phyloP scores from a whole-genome alignment of 2,888 invertebrate species.

The Plagodis dolabraria region DNA sequence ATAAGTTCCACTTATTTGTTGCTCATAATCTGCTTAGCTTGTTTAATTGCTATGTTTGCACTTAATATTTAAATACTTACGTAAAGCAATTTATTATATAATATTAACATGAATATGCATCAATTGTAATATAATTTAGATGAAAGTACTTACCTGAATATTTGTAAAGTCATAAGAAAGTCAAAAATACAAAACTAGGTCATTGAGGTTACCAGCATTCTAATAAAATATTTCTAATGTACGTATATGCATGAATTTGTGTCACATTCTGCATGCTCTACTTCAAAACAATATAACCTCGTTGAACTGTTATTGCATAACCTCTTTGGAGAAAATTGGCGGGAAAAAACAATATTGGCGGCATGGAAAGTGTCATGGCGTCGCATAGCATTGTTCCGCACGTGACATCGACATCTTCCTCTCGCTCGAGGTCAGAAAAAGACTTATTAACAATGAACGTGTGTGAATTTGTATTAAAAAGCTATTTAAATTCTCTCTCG shows the following conservation, averaged over 20 bases:
- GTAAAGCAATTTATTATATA: too few relatives aligned
- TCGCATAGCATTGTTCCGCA: constrained; percentile 43
- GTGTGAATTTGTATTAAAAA: constrained; percentile 44
- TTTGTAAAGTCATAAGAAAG: too few relatives aligned
- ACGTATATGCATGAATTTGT: constrained; percentile 1
- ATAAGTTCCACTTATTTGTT: constrained; percentile 6
- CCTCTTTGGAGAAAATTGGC: constrained; percentile 50
- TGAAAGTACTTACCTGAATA: too few relatives aligned
- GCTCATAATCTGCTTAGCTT: neutral
- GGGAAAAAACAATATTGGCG: constrained; percentile 51
- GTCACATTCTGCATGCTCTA: constrained; percentile 3
- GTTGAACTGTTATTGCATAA: constrained; percentile 34
- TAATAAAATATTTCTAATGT: neutral
- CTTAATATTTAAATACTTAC: too few relatives aligned
- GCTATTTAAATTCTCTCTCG: constrained; percentile 29
- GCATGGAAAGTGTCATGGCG: constrained; percentile 65
- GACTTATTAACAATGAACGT: constrained; percentile 44
- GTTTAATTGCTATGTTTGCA: too few relatives aligned
- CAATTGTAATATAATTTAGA: too few relatives aligned
- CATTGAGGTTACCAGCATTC: neutral
- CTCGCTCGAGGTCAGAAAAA: constrained; percentile 33
- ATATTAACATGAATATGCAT: too few relatives aligned
- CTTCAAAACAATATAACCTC: constrained; percentile 5
- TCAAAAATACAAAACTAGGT: neutral
- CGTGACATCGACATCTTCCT: constrained; percentile 31